phyloP scores from a whole-genome alignment of 2,888 invertebrate species.

The Coremacera marginata region DNA sequence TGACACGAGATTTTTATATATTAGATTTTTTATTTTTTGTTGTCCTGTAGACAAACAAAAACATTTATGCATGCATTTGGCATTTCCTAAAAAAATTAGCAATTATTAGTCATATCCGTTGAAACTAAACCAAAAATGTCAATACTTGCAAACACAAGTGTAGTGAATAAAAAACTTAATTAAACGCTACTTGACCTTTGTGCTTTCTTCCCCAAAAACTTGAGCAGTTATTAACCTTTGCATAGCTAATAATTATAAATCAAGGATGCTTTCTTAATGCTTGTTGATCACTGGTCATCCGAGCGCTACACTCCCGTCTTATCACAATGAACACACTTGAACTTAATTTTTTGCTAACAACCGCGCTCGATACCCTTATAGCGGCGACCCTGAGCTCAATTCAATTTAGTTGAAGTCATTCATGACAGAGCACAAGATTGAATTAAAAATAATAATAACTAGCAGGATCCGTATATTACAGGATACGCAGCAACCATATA shows the following conservation, averaged over 20 bases:
- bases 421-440: not conserved
- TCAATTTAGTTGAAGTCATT: constrained; percentile 26
- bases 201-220: not conserved
- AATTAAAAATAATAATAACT: not conserved
- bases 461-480: too few species aligned
- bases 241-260: not conserved
- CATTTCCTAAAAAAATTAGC: too few species aligned
- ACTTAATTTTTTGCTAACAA: constrained; percentile 4
- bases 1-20: too few species aligned
- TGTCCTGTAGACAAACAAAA: too few species aligned
- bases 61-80: too few species aligned
- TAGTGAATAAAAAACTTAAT: too few species aligned
- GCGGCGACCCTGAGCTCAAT: not conserved
- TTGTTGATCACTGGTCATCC: not conserved
- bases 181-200: not conserved
- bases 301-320: not conserved
- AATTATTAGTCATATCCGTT: too few species aligned
- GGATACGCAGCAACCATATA: too few species aligned
- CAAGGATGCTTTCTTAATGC: constrained; percentile 9
- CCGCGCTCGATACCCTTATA: not conserved
- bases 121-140: too few species aligned
- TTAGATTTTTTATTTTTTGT: too few species aligned
- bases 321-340: constrained; percentile 34
- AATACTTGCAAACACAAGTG: too few species aligned
- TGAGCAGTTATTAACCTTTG: not conserved